Evolutionary conservation across 2,113 vertebrate species (phyloP).

Genomic region (Pachycephala philippinensis): DNA sequence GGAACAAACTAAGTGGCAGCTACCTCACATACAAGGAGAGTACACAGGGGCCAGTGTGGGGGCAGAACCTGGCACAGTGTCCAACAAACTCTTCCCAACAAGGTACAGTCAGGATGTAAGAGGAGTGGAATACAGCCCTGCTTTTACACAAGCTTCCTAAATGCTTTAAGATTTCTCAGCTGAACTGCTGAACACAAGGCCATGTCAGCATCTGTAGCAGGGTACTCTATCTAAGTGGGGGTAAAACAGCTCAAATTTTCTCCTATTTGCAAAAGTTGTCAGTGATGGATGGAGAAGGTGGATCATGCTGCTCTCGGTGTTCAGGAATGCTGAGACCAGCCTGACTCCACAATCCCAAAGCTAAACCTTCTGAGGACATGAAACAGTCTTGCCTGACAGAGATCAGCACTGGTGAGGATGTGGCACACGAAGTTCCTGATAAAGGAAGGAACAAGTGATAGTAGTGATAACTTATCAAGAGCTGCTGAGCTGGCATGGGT

Average conservation of each 20-base stretch:
- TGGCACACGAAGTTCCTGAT: background rate
- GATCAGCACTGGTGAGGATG: background rate
- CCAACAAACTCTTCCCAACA: background rate
- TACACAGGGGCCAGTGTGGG: background rate
- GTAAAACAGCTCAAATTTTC: background rate
- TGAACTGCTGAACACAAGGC: background rate
- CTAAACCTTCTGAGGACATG: background rate
- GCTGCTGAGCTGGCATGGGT: background rate
- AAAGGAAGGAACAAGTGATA: background rate
- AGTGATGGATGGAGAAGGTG: background rate
- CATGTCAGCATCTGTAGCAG: fast-evolving
- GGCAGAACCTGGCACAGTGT: background rate
- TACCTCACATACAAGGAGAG: background rate
- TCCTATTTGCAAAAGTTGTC: background rate
- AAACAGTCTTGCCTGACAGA: background rate
- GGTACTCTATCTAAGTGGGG: background rate
- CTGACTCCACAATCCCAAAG: background rate
- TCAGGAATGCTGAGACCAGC: background rate
- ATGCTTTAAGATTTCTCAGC: background rate
- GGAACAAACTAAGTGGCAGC: background rate
- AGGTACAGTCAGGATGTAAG: background rate
- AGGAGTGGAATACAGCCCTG: background rate
- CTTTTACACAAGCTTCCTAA: background rate
- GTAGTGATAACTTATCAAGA: background rate
- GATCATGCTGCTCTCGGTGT: background rate